Evolutionary conservation across 2,888 invertebrate species (phyloP), one percentile per base, ranked within the genome.

Genomic region (Lithodes maja): DNA sequence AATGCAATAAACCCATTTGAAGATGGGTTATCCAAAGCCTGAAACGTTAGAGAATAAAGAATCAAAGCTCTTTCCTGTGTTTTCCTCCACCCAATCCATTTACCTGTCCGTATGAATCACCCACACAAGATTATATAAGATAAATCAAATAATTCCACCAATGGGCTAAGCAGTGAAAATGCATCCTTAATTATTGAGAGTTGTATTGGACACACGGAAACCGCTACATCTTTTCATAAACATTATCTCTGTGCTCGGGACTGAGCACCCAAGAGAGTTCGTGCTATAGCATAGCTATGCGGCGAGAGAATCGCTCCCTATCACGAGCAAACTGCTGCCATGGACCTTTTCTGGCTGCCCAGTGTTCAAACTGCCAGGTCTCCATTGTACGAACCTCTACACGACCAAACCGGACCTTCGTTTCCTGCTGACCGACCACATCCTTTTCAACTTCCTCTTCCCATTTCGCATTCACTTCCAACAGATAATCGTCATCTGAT

Each of bases 311-410:
- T 2, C 88, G 79, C 49, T 55, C 78, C 83, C 84, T 71, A 49
- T 88, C 88, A 1, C 88, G 17, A 0, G 88, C 88, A 84, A 79
- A 84, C 52, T 83, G 80, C 55, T 88, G 84, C 88, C 88, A 88
- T 1, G 79, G 84, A 1, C 88, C 88, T n/a, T 52, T 69, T 50
- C 88, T 79, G 12, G 88, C 84, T 71, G 68, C 52, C 52, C 61
- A 53, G 52, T 84, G 83, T 1, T 83, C 88, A 80, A 61, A 79
- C 7, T 52, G 17, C 88, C 88, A 88, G 9, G 61, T 71, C 5
- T 84, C 55, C 80, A 88, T 88, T 1, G 84, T 79, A 12, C 84
- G 80, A n/a, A 84, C 50, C 3, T 2, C 55, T 1, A n/a, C 50
- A 17, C 53, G 52, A 3, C 88, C 88, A 80, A 88, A 88, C 2